Conservation (phyloP, 2,113 vertebrate genomes). For the Trichomycterus rosablanca region DNA sequence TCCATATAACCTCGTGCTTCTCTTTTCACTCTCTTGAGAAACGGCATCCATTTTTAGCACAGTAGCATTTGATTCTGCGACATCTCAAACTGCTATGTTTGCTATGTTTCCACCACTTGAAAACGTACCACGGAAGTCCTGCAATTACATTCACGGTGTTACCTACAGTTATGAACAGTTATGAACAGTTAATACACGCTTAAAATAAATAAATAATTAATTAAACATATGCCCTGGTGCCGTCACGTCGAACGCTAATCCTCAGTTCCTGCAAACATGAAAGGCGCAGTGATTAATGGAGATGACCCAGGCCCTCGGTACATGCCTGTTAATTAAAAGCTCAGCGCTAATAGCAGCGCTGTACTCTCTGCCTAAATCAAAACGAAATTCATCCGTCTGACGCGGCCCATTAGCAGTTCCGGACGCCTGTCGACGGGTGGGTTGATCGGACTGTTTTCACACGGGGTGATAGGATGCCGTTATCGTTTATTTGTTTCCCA, state of each 20-base stretch:
- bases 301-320: constrained; percentile 6
- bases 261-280: constrained; percentile 12
- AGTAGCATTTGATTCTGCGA: too few relatives aligned
- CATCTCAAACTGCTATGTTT: too few relatives aligned
- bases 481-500: constrained; percentile 16
- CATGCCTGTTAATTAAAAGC: constrained; percentile 36
- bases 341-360: not conserved
- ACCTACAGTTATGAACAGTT: too few relatives aligned
- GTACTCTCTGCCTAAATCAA: constrained; percentile 21
- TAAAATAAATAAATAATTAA: too few relatives aligned
- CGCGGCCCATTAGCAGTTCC: constrained; percentile 4
- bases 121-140: too few relatives aligned
- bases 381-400: not conserved
- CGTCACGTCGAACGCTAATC: constrained; percentile 1
- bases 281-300: constrained; percentile 36
- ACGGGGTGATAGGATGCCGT: constrained; percentile 7
- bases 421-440: not conserved
- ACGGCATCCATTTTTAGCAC: too few relatives aligned
- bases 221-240: constrained; percentile 22
- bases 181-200: too few relatives aligned
- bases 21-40: too few relatives aligned
- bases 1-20: too few relatives aligned
- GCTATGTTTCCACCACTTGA: too few relatives aligned
- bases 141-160: too few relatives aligned
- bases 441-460: constrained; percentile 5